Evolutionary conservation across 1,140 invertebrate genomes (phyloP).

Genomic region (Scaptomyza hsui): DNA sequence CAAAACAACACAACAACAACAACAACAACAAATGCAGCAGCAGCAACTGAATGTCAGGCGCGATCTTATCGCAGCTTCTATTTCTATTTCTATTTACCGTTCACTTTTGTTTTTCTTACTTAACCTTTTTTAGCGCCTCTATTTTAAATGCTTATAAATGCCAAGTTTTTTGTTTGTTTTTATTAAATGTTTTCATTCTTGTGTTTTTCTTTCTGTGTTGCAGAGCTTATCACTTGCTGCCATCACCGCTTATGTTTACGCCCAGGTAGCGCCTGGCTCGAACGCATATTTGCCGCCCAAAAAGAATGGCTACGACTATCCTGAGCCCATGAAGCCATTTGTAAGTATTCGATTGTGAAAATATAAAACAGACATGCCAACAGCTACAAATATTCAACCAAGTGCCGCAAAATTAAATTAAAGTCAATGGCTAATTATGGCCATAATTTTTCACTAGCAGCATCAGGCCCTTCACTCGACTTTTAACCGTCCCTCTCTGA

Average conservation of each 20-base stretch:
- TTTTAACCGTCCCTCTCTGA: conserved; percentile 6
- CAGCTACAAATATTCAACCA: conserved; percentile 7
- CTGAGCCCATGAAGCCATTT: conserved; percentile 74
- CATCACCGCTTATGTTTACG: conserved; percentile 69
- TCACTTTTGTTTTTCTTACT: conserved; percentile 63
- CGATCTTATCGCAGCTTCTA: conserved; percentile 72
- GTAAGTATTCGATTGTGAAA: conserved; percentile 50
- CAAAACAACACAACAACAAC: conserved; percentile 18
- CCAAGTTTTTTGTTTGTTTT: conserved; percentile 17
- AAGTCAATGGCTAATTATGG: conserved; percentile 65
- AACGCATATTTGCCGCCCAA: conserved; percentile 87
- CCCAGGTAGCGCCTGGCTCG: conserved; percentile 84
- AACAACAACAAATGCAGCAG: conserved; percentile 11
- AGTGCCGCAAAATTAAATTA: conserved; percentile 57
- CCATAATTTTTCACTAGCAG: conserved; percentile 54
- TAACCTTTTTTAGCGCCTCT: conserved; percentile 56
- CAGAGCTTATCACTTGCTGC: conserved; percentile 79
- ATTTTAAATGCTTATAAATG: conserved; percentile 25
- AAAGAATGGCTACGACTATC: conserved; percentile 84
- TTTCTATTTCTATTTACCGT: conserved; percentile 74
- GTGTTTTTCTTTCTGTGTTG: conserved; percentile 24
- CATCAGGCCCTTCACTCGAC: conserved; percentile 36
- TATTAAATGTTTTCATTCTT: conserved; percentile 18
- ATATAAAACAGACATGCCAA: not conserved
- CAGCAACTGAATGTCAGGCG: conserved; percentile 66